phyloP scores from a whole-genome alignment of 2,888 invertebrate species.

The Zygothrica quintamaculata region DNA sequence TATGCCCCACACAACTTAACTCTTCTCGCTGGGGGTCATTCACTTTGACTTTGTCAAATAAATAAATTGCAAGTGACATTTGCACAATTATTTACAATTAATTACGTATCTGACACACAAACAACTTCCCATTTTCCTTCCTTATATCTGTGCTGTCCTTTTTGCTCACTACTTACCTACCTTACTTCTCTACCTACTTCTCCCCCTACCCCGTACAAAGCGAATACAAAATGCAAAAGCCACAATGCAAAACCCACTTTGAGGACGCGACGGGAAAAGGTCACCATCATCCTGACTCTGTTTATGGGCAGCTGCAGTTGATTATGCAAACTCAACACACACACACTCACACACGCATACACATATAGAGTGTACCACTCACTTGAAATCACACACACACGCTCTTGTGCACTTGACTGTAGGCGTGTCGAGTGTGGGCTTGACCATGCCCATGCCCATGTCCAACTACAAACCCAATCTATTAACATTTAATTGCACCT shows the following conservation, averaged over 20 bases:
- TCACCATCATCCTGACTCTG: conserved; percentile 7
- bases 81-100: conserved; percentile 75
- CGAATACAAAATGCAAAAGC: conserved; percentile 17
- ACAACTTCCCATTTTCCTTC: background rate
- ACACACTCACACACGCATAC: conserved; percentile 12
- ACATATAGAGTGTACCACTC: conserved; percentile 1
- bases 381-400: background rate
- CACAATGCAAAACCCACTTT: conserved; percentile 20
- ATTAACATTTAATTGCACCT: conserved; percentile 75
- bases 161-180: no score
- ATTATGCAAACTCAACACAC: conserved; percentile 36
- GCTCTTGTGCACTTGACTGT: conserved; percentile 19
- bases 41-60: conserved; percentile 49
- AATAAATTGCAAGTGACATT: conserved; percentile 75
- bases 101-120: conserved; percentile 60
- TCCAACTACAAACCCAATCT: conserved; percentile 60
- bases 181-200: no score
- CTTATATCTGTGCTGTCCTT: no score
- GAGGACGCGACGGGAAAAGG: conserved; percentile 26
- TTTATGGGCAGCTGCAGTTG: conserved; percentile 26
- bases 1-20: background rate
- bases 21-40: conserved; percentile 31
- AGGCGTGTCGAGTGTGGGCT: conserved; percentile 13
- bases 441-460: background rate
- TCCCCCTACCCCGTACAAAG: background rate